Evolutionary conservation across 2,888 invertebrate genomes (phyloP), one percentile per base, ranked within the genome.

Genomic region (Cheilosia variabilis): DNA sequence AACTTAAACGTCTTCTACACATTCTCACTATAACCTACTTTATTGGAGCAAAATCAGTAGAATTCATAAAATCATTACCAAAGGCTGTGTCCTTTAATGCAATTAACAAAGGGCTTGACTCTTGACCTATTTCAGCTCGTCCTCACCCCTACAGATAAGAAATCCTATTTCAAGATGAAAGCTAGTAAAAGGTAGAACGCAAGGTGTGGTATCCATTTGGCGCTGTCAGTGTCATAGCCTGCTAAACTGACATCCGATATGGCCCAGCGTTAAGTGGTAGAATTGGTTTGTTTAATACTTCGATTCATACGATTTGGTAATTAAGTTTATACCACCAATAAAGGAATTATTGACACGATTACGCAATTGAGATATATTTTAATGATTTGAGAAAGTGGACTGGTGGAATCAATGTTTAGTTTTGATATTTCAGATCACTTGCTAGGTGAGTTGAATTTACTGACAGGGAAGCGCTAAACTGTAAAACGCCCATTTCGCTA

Each of bases 151-250:
- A 31, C 19, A 31, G 45, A 68, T 53, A 77, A 68, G 27, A 37
- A 57, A 52, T 68, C 43, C 43, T 73, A 57, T 73, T 76, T 76
- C 58, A 52, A 34, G 76, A 76, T 65, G 43, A 41, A 66, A 50
- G 50, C 45, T 22, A 63, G 37, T 65, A 57, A 65, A 52, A 47
- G 47, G 19, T n/a, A 47, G 43, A 52, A 17, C 6, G 6, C 13
- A 17, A 57, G 76, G 76, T 76, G 76, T 34, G 76, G 57, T 47
- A 52, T 27, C 50, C 50, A 66, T 76, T 76, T 68, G 45, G 3
- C 52, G 19, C 68, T 77, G n/a, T 24, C 27, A 57, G 76, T 58
- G 22, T 43, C 41, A 63, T 50, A 57, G 22, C 45, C 58, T 15
- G 45, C 24, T 15, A n/a, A 55, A 57, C 47, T 65, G 17, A 57